Base-by-base conservation (phyloP, 2,113 vertebrate species). In the Eulemur macaco region DNA sequence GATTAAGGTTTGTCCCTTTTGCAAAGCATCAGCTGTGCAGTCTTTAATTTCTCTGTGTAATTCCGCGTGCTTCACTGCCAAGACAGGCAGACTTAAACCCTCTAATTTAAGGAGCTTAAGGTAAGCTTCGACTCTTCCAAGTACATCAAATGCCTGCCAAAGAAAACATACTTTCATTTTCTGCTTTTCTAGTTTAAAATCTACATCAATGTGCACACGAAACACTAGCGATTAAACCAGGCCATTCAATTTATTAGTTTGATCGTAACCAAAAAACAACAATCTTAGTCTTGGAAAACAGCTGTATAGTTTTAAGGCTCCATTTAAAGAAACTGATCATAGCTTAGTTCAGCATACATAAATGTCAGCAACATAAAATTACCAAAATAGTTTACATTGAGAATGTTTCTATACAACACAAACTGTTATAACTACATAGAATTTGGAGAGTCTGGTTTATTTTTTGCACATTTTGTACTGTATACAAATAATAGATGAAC, bases 91-190 rank as follows among this genome's bases (percentile, higher is more conserved):
- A 82, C 73, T 94, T 96, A 98, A 98, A 64, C 82, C 95, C 98
- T 99, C 98, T 64, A 97, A 98, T 97, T 98, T 96, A 96, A 98
- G 97, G 64, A 96, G 97, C 97, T 99, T 98, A 96, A 97, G 76
- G 89, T 98, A 98, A 96, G 97, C 98, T 96, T 99, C 99, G 66
- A 99, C 97, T 96, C 92, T 97, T 97, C 98, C 98, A 96, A 99
- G 98, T 94, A 97, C 94, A 96, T 99, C 98, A 98, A 99, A 98
- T 56, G 98, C 98, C 99, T 99, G 96, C 6, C 95, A 97, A 96
- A 93, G 74, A 94, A 96, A 96, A 97, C 64, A 96, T 11, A 92
- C 50, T 73, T 96, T 94, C 89, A 96, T 96, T 98, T 92, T 97
- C 73, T 98, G 71, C 92, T 95, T 81, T 94, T 96, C 50, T 95